Conservation (phyloP, 2,797 vertebrate genomes). For the Enteromius thamalakanensis region DNA sequence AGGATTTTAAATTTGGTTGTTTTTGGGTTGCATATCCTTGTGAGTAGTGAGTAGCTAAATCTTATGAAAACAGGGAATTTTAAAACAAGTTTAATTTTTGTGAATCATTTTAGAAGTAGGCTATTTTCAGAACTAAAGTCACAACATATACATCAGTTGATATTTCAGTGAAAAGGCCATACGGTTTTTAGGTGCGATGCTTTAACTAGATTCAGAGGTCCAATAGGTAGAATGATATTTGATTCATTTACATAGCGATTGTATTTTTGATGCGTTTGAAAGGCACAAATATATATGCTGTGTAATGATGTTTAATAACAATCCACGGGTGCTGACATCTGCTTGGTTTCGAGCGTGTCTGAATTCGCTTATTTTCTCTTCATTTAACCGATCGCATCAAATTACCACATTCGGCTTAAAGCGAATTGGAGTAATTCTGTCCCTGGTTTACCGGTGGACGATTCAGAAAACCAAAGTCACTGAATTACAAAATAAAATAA, state of each 20-base stretch:
- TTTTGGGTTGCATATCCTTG: background rate
- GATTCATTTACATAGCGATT: background rate
- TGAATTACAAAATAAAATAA: conserved; percentile 1
- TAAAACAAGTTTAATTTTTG: background rate
- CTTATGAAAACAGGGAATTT: background rate
- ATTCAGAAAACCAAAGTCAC: background rate
- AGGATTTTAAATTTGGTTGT: background rate
- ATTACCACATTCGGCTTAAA: conserved; percentile 41
- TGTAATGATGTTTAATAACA: conserved; percentile 5
- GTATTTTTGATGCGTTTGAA: background rate
- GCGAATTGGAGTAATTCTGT: conserved; percentile 21
- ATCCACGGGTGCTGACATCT: background rate
- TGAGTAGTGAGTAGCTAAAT: background rate
- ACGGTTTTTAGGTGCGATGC: background rate
- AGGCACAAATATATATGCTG: background rate
- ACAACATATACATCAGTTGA: background rate
- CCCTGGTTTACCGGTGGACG: background rate
- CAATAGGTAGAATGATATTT: background rate
- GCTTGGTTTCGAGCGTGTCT: background rate
- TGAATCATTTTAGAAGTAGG: background rate
- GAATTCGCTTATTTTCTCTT: conserved; percentile 35
- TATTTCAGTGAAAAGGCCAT: background rate
- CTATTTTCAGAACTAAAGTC: background rate
- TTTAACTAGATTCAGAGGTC: background rate
- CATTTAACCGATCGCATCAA: conserved; percentile 49